Conservation (phyloP, 2,113 vertebrate species). For the Abramis brama region DNA sequence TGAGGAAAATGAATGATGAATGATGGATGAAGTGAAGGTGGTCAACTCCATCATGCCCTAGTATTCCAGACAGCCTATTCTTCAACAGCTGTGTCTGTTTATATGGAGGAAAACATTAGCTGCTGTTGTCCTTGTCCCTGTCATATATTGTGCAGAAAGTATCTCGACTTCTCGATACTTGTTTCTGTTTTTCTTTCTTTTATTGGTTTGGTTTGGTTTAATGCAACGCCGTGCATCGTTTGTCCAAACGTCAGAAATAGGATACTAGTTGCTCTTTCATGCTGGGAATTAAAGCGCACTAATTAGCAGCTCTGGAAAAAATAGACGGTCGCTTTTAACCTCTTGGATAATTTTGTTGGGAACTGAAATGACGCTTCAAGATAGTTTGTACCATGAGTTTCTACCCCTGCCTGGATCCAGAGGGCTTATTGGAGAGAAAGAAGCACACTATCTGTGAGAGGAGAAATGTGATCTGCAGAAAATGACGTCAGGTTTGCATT, state of each 20-base stretch:
- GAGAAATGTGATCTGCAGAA: conserved; percentile 53
- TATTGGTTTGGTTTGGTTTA: background rate
- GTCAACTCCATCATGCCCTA: conserved; percentile 68
- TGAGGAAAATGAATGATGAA: background rate
- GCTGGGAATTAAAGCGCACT: background rate
- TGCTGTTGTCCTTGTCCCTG: background rate
- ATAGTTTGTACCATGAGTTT: background rate
- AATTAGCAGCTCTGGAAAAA: background rate
- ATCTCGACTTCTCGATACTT: background rate
- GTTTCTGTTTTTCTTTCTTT: background rate
- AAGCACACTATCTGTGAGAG: conserved; percentile 38
- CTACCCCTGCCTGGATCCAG: conserved; percentile 64
- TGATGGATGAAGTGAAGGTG: conserved; percentile 40
- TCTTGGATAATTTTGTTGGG: background rate
- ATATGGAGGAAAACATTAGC: background rate
- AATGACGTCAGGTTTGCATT: conserved; percentile 57
- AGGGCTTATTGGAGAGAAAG: conserved; percentile 68
- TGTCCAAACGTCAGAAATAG: background rate
- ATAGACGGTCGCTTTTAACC: background rate
- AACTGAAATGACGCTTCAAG: background rate
- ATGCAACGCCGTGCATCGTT: background rate
- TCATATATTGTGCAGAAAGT: background rate
- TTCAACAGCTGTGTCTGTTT: background rate
- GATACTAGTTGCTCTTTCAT: background rate
- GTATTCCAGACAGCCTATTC: conserved; percentile 68